Evolutionary conservation across 2,888 invertebrate genomes (phyloP), one percentile per base, ranked within the genome.

Genomic region (Bimastos eiseni): DNA sequence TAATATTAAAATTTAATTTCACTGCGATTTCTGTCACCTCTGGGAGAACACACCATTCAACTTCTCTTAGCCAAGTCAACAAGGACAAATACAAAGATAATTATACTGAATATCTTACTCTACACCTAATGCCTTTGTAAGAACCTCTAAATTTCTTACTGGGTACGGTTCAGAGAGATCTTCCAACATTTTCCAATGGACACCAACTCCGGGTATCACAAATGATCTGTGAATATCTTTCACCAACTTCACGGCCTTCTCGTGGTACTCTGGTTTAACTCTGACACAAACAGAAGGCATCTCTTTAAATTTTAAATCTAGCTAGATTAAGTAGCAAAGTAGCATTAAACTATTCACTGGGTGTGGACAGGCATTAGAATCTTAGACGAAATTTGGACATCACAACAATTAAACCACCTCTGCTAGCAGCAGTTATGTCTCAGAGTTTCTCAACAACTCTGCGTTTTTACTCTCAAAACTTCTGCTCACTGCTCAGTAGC

Each of bases 131-230:
- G n/a, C n/a, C 13, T 70, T 70, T 70, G 13, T 70, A n/a, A 70
- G 70, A n/a, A n/a, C 30, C 8, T n/a, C 8, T 1, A n/a, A n/a
- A n/a, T 70, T 89, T 44, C 89, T 89, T 90, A 90, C 91, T 19
- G 91, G 91, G 49, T 91, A 91, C 0, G 92, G 92, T 34, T 89
- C 90, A 15, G 90, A 90, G 11, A 93, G 90, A 86, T 93, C 92
- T 49, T 93, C 92, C 83, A 44, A 38, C 91, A 93, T 91, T 89
- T 93, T 93, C 93, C 93, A 93, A 70, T 90, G 91, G 89, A 92
- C 91, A 33, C 92, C 90, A 37, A 49, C 41, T 70, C 91, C 90
- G 21, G 89, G 89, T 37, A 92, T 88, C 21, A 91, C 91, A 90
- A 92, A 93, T 13, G 89, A 83, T 34, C 89, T 44, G 89, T 93